Conservation (phyloP, 1,140 invertebrate species). For the Papilio machaon region DNA sequence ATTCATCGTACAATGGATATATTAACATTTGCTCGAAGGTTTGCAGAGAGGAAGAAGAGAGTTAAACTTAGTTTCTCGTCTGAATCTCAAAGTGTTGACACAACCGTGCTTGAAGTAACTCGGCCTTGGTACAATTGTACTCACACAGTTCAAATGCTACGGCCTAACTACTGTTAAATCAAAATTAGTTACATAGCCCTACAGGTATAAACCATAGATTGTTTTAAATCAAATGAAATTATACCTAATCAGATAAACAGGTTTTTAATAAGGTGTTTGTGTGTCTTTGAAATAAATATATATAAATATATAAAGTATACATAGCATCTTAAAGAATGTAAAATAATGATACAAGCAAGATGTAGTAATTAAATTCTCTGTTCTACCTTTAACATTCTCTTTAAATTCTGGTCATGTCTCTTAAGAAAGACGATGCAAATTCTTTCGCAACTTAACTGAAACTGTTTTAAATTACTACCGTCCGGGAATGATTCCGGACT, state of each 20-base stretch:
- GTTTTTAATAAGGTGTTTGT: no score
- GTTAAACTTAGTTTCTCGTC: constrained; percentile 22
- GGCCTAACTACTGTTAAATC: neutral
- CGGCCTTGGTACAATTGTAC: constrained; percentile 5
- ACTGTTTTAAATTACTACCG: constrained; percentile 49
- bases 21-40: constrained; percentile 28
- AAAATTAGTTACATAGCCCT: neutral
- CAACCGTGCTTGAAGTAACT: neutral
- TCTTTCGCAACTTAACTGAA: constrained; percentile 45
- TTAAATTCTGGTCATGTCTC: constrained; percentile 37
- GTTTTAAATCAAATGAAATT: neutral
- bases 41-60: constrained; percentile 2
- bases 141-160: neutral
- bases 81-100: constrained; percentile 22
- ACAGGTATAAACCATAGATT: neutral
- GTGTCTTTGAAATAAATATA: no score
- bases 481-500: constrained; percentile 41
- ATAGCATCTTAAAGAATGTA: neutral
- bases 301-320: neutral
- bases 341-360: constrained; percentile 3
- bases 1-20: constrained; percentile 18
- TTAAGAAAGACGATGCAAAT: constrained; percentile 45
- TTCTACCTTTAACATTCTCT: constrained; percentile 31
- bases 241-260: neutral
- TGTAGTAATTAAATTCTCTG: constrained; percentile 25